These are phyloP conservation scores for Anguilla japonica DNA, from an alignment of 2,113 vertebrate genomes.

Conservation along the genomic window DNA sequence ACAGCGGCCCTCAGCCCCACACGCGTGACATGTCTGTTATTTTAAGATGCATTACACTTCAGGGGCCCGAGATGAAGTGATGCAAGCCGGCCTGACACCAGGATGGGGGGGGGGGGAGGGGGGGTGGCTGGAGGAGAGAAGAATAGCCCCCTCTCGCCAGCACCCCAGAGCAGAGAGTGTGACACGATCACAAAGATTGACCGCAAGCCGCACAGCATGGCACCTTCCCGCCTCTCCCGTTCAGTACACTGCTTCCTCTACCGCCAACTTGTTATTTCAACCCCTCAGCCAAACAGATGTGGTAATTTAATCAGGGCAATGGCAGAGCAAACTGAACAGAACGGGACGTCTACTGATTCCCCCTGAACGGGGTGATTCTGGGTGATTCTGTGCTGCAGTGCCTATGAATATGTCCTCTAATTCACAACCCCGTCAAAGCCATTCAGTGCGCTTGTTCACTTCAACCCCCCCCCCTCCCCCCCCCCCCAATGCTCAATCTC, in stretches of 20 bases:
- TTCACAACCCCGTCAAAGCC: neutral
- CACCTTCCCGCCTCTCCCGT: neutral
- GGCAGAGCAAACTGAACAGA: neutral
- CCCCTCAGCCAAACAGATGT: neutral
- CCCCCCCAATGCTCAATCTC: neutral
- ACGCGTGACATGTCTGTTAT: neutral
- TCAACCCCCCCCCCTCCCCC: neutral
- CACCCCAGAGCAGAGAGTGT: neutral
- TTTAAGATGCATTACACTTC: slow-evolving; percentile 15
- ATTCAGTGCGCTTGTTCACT: neutral
- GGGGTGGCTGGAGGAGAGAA: slow-evolving; percentile 17
- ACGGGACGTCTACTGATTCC: neutral
- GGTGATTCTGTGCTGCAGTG: neutral
- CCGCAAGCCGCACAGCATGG: neutral
- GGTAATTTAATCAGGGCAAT: neutral
- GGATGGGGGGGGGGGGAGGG: slow-evolving; percentile 6
- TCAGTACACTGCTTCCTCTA: neutral
- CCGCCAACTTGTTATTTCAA: neutral
- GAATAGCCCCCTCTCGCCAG: neutral
- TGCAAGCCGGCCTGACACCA: neutral
- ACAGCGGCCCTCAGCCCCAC: neutral
- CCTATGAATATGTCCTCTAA: neutral
- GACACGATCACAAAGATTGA: neutral
- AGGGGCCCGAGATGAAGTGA: neutral
- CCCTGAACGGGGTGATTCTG: neutral